Evolutionary conservation across 2,888 invertebrate species (phyloP), one percentile per base, ranked within the genome.

Genomic region (Adineta ricciae): DNA sequence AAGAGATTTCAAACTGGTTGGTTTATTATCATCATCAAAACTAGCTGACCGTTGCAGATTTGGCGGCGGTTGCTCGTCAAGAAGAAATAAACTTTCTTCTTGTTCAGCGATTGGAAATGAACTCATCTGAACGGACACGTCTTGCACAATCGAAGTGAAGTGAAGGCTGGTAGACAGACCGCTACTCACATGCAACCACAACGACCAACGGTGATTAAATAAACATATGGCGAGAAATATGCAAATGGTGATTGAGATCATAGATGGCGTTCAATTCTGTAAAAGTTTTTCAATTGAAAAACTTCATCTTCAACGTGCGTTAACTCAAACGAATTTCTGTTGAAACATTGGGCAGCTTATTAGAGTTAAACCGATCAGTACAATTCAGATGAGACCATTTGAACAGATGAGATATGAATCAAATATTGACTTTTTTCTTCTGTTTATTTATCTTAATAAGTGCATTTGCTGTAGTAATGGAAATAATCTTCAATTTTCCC

Each of bases 21-120:
- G 14, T 64, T 36, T 64, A 64, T 64, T n/a, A 36, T 64, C 64
- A 32, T 78, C 78, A 41, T 78, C 78, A 21, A 78, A 78, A 78
- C 78, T 78, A n/a, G 36, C 78, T 3, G 78, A 78, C n/a, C 36
- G 38, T n/a, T 78, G 78, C n/a, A 78, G n/a, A 38, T 41, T 78
- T 38, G 64, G 64, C 19, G 64, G 64, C 19, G 64, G 64, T 64
- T 64, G 64, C 32, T 64, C 64, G 19, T 64, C 64, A 32, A 64
- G 64, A 64, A 64, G 64, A 64, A 64, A 64, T 64, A 64, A 36
- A 32, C 19, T 64, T 64, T 64, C 64, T 32, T 64, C 64, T 32
- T 32, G 32, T 32, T 64, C 64, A 36, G 19, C 32, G 5, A n/a
- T 32, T 16, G 64, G 32, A 32, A 64, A 7, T 16, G 64, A 32